Evolutionary conservation across 2,888 invertebrate genomes (phyloP), one percentile per base, ranked within the genome.

Genomic region (Andricus curvator): DNA sequence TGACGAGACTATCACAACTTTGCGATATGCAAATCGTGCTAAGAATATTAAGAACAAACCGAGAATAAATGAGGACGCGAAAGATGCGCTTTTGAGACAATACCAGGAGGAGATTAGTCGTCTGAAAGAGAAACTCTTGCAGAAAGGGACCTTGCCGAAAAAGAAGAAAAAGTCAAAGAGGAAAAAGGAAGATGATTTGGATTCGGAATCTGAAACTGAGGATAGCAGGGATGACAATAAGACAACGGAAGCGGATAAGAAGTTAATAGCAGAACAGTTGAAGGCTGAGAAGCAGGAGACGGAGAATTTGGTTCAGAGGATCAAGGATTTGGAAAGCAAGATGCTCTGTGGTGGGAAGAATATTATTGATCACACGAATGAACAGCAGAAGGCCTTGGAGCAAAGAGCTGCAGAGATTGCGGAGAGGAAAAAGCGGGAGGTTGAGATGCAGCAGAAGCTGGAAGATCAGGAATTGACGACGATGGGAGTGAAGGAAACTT

Each of bases 11-110:
- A 94, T 99, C 87, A 98, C 98, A 51, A 99, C 99, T n/a, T 94
- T 99, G 84, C 95, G 99, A 60, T 99, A 99, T 93, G 98, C 99
- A 4, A 98, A 98, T 92, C 94, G 99, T 68, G 99, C 99, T 20
- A 99, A 99, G 94, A 98, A 98, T 86, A 99, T 99, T 88, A 99
- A 99, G 94, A 99, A 99, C 94, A 98, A 98, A 93, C 99, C 99
- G 29, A 96, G 98, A 86, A 98, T 99, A 90, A 99, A 99, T 93
- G 99, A 99, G 93, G 99, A 99, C 94, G 99, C 99, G 60, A 99
- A 99, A 93, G 99, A 99, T 93, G 99, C 99, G 33, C 95, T 99
- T 90, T 94, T 99, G 79, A 95, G 99, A 89, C 98, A 99, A 92
- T 98, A 99, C 93, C 99, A 99, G 92, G 97, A 97, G 85, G 98